phyloP scores from a whole-genome alignment of 2,888 invertebrate species.

The Drosophila demipolita region DNA sequence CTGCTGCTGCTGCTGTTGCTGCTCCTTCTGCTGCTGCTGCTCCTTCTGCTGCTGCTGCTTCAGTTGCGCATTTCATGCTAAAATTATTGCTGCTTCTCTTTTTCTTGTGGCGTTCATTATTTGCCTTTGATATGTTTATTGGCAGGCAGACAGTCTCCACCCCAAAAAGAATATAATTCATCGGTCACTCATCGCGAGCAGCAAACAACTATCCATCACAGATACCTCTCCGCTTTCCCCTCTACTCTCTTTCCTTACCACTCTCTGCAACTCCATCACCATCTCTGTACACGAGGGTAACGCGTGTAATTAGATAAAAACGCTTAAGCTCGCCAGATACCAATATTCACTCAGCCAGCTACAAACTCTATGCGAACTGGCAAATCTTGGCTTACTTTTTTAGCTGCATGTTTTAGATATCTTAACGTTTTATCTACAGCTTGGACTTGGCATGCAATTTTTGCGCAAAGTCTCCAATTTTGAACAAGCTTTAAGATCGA shows the following conservation, averaged over 20 bases:
- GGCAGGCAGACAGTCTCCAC: conserved; percentile 23
- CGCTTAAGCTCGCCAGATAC: conserved; percentile 68
- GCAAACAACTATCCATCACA: conserved; percentile 18
- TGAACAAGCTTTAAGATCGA: background rate
- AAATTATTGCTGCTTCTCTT: conserved; percentile 6
- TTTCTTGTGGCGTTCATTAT: conserved; percentile 56
- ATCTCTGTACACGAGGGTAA: conserved; percentile 58
- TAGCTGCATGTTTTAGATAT: conserved; percentile 41
- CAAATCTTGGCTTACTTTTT: conserved; percentile 21
- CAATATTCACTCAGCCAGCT: conserved; percentile 17
- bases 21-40: background rate
- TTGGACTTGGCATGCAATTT: background rate
- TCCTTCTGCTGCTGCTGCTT: conserved; percentile 17
- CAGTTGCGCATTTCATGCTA: conserved; percentile 35
- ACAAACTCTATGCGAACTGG: conserved; percentile 17
- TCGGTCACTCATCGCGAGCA: conserved; percentile 22
- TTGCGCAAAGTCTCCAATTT: conserved; percentile 1
- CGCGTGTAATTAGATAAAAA: conserved; percentile 81
- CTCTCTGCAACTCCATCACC: background rate
- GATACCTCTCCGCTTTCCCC: background rate
- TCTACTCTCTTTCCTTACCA: no score
- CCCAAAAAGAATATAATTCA: background rate
- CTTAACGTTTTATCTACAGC: conserved; percentile 34
- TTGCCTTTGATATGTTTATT: conserved; percentile 69
- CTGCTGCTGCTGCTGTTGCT: conserved; percentile 23